Evolutionary conservation across 2,888 invertebrate species (phyloP).

Genomic region (Atherix ibis): DNA sequence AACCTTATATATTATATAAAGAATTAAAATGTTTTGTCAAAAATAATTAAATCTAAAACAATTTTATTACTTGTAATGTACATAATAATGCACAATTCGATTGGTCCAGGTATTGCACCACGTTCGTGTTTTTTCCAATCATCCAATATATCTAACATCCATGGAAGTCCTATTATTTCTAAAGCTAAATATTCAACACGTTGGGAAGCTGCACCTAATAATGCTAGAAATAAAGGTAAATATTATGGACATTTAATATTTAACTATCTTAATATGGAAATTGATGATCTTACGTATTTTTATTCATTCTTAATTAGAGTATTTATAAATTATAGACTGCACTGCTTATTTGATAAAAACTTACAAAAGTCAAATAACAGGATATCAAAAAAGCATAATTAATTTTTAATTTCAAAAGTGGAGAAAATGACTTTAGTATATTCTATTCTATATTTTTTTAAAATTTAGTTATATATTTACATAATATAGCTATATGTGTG

Average conservation of each 20-base stretch:
- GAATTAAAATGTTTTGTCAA: background rate
- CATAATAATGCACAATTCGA: slow-evolving; percentile 67
- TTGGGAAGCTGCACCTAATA: slow-evolving; percentile 87
- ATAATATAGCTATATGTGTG: too few species aligned
- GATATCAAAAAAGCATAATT: too few species aligned
- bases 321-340: too few species aligned
- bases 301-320: too few species aligned
- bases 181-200: slow-evolving; percentile 68
- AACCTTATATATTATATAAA: slow-evolving; percentile 46
- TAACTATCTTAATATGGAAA: background rate
- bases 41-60: background rate
- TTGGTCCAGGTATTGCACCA: slow-evolving; percentile 61
- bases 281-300: background rate
- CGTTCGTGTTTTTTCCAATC: slow-evolving; percentile 66
- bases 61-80: slow-evolving; percentile 66
- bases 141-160: slow-evolving; percentile 55
- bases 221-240: slow-evolving; percentile 39
- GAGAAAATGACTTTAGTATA: too few species aligned
- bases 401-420: too few species aligned
- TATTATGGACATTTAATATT: background rate
- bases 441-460: too few species aligned
- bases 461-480: too few species aligned
- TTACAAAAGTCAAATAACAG: too few species aligned
- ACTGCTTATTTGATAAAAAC: too few species aligned
- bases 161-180: slow-evolving; percentile 62